phyloP scores from a whole-genome alignment of 2,113 vertebrate genomes.

The Cephalopterus ornatus region DNA sequence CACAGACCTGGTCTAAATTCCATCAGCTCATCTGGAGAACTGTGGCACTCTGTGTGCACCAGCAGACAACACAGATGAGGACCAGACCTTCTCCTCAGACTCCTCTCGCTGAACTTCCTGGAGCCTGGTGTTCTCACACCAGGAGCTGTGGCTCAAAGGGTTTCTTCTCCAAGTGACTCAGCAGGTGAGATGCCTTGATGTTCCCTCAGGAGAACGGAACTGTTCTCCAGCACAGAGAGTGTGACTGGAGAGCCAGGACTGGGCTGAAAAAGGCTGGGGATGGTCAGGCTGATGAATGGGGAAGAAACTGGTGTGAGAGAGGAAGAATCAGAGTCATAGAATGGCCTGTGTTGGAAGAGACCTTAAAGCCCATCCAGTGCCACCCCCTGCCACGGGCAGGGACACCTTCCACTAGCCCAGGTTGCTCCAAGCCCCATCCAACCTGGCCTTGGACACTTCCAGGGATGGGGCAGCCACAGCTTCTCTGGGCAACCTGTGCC shows the following conservation, averaged over 20 bases:
- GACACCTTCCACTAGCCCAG: rapidly evolving
- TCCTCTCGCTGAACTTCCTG: neutral
- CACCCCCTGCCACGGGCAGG: neutral
- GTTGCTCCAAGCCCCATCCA: rapidly evolving
- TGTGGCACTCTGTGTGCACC: rapidly evolving
- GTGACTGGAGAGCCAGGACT: neutral
- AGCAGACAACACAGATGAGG: neutral
- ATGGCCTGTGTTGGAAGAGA: too few relatives aligned
- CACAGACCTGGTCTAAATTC: neutral
- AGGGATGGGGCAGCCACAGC: neutral
- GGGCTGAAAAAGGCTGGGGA: neutral
- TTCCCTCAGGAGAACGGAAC: neutral
- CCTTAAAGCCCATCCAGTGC: rapidly evolving
- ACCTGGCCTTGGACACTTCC: rapidly evolving
- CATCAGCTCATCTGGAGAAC: rapidly evolving
- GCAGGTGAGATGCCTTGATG: neutral
- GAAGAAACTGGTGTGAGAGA: neutral
- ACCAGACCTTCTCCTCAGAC: neutral
- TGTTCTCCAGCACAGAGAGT: neutral
- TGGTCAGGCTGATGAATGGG: neutral
- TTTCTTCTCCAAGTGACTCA: neutral
- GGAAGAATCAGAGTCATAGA: neutral
- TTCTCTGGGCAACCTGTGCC: neutral
- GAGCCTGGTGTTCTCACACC: neutral
- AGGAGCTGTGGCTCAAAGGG: rapidly evolving